phyloP scores from a whole-genome alignment of 2,888 invertebrate genomes.

The Pollenia griseotomentosa region DNA sequence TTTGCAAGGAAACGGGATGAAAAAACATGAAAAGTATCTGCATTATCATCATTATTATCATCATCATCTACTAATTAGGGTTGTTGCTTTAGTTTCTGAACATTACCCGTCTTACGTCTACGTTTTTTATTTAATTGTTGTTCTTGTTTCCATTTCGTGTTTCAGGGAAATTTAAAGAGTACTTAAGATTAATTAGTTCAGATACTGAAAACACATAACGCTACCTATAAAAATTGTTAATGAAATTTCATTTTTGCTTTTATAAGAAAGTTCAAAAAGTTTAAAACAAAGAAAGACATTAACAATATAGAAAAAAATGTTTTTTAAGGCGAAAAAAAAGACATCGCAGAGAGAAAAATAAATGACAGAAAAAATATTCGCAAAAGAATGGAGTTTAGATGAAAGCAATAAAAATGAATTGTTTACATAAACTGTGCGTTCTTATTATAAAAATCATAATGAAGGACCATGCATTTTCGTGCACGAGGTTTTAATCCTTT shows the following conservation, averaged over 20 bases:
- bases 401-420: too few species aligned
- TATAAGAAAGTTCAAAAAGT: background rate
- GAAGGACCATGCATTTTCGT: too few species aligned
- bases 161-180: background rate
- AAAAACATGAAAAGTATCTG: too few species aligned
- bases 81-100: background rate
- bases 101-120: background rate
- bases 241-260: background rate
- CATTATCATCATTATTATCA: background rate
- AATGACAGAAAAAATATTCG: background rate
- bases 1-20: too few species aligned
- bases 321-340: background rate
- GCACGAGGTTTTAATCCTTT: too few species aligned
- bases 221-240: background rate
- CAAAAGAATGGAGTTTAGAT: too few species aligned
- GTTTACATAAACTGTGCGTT: too few species aligned
- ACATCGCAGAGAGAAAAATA: too few species aligned
- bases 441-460: too few species aligned
- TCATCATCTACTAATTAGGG: background rate
- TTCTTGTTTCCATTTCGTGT: background rate
- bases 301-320: background rate
- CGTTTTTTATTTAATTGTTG: background rate
- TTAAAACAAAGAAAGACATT: background rate
- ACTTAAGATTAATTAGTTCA: slow-evolving; percentile 10
- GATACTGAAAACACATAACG: background rate